Conservation (phyloP, 2,113 vertebrate species). For the Aptenodytes patagonicus region DNA sequence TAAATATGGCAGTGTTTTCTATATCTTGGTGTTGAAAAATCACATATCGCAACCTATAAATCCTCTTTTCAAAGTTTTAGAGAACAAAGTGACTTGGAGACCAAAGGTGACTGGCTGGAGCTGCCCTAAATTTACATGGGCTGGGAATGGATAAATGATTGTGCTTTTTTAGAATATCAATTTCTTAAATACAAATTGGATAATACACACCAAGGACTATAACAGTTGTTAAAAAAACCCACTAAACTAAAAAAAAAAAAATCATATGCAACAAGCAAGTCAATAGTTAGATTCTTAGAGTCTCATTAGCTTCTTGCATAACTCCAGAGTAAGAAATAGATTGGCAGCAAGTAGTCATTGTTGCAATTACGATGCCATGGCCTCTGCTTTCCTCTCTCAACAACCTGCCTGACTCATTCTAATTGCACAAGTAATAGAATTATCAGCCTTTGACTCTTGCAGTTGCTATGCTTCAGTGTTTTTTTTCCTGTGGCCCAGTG, state of each 20-base stretch:
- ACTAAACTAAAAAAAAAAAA: neutral
- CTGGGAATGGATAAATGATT: neutral
- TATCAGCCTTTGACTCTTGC: neutral
- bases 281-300: neutral
- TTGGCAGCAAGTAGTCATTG: neutral
- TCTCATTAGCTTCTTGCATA: neutral
- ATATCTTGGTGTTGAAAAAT: neutral
- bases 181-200: neutral
- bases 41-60: neutral
- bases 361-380: neutral
- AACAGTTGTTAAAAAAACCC: neutral
- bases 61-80: neutral
- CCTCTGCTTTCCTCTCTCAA: neutral
- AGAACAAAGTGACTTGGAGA: neutral
- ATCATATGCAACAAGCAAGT: rapidly evolving
- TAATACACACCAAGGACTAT: neutral
- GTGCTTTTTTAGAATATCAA: neutral
- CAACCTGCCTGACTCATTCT: neutral
- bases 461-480: neutral
- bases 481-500: neutral
- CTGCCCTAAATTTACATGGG: neutral
- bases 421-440: neutral
- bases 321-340: neutral
- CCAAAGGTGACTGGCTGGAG: neutral
- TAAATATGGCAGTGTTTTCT: neutral